These are phyloP conservation scores for Pimpla rufipes DNA, from an alignment of 2,888 invertebrate genomes.

Conservation along the genomic window DNA sequence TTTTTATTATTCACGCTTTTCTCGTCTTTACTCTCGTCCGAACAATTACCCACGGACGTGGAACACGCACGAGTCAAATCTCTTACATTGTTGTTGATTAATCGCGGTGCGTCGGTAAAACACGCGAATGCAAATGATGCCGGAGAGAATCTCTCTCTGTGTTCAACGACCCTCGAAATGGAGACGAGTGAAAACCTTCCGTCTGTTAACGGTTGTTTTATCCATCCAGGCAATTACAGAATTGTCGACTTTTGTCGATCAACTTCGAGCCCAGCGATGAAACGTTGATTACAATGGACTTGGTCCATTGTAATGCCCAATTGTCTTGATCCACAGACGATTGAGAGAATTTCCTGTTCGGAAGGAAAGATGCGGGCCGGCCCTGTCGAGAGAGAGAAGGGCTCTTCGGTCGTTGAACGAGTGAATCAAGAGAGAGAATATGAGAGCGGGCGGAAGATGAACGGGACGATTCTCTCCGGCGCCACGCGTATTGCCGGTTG, in stretches of 20 bases:
- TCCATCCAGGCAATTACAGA: no score
- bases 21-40: conserved; percentile 12
- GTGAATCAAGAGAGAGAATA: neutral
- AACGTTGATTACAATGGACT: neutral
- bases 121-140: conserved; percentile 14
- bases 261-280: neutral
- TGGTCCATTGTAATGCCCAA: conserved; percentile 4
- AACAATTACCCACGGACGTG: conserved; percentile 21
- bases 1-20: conserved; percentile 54
- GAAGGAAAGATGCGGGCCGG: neutral
- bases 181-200: neutral
- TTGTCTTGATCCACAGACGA: neutral
- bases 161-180: neutral
- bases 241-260: no score
- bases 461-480: conserved; percentile 20
- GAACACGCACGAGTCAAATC: conserved; percentile 7
- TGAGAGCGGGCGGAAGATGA: neutral
- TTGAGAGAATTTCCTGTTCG: conserved; percentile 12
- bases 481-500: conserved; percentile 72
- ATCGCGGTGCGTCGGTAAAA: conserved; percentile 5
- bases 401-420: neutral
- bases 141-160: neutral
- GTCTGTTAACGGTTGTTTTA: no score
- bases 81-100: conserved; percentile 24
- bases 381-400: neutral